phyloP scores from a whole-genome alignment of 2,113 vertebrate species.

The Pseudolaguvia tuberculata region DNA sequence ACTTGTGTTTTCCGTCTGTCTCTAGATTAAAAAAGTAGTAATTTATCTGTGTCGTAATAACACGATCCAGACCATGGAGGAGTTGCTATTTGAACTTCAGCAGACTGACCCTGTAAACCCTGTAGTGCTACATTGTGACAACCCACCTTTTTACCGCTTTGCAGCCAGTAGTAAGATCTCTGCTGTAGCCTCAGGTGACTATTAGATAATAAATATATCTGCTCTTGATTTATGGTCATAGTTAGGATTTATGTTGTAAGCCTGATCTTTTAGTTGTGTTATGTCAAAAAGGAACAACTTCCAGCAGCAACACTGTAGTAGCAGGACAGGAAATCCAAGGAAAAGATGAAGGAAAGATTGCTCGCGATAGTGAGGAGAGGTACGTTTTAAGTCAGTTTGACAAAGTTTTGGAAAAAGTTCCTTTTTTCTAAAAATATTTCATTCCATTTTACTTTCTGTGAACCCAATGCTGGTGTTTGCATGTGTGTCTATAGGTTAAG shows the following conservation, averaged over 20 bases:
- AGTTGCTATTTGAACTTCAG: conserved; percentile 95
- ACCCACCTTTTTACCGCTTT: conserved; percentile 95
- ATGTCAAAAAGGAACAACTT: conserved; percentile 80
- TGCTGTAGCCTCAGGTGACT: conserved; percentile 84
- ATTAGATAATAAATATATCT: background rate
- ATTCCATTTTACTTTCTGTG: background rate
- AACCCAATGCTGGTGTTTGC: background rate
- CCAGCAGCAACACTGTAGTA: conserved; percentile 94
- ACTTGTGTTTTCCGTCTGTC: background rate
- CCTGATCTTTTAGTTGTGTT: conserved; percentile 5
- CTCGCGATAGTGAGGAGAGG: conserved; percentile 89
- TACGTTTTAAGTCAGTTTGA: background rate
- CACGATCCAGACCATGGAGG: conserved; percentile 98
- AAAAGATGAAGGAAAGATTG: conserved; percentile 79
- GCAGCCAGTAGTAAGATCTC: conserved; percentile 90
- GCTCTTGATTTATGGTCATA: background rate
- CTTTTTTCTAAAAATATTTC: background rate
- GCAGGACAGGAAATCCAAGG: conserved; percentile 90
- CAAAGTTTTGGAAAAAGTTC: background rate
- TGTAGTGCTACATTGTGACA: conserved; percentile 93
- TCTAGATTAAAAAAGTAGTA: conserved; percentile 96
- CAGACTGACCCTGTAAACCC: conserved; percentile 96
- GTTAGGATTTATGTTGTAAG: background rate
- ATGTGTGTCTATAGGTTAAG: conserved; percentile 68
- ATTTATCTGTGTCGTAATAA: conserved; percentile 95